phyloP scores from a whole-genome alignment of 1,140 invertebrate species.

The Heliconius hermathena region DNA sequence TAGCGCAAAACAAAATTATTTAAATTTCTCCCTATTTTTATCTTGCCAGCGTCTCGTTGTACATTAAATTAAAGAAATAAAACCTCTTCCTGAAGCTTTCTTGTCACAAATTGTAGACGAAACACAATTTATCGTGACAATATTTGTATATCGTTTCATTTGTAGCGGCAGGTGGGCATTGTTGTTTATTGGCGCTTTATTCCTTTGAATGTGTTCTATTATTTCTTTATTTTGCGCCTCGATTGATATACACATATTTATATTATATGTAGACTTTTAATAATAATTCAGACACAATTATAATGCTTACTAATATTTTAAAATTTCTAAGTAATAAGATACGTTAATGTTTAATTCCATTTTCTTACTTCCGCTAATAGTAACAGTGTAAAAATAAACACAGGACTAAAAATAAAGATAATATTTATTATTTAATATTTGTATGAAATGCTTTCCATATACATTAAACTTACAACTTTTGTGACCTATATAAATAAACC shows the following conservation, averaged over 20 bases:
- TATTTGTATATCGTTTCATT: conserved; percentile 17
- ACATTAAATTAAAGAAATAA: conserved; percentile 9
- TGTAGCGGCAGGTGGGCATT: conserved; percentile 11
- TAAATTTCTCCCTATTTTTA: conserved; percentile 1
- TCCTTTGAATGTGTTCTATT: neutral
- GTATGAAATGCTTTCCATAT: neutral
- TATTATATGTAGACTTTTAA: neutral
- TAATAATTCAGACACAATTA: too few relatives aligned
- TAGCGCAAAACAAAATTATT: conserved; percentile 5
- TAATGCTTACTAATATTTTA: too few relatives aligned
- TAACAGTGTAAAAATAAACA: too few relatives aligned
- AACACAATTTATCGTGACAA: conserved; percentile 12
- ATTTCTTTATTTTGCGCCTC: neutral
- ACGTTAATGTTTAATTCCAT: too few relatives aligned
- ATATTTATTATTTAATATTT: neutral
- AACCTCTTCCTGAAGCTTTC: neutral
- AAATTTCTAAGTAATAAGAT: too few relatives aligned
- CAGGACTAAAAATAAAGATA: neutral
- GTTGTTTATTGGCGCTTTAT: neutral
- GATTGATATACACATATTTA: neutral
- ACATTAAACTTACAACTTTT: neutral
- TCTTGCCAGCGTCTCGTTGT: neutral
- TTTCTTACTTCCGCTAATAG: too few relatives aligned
- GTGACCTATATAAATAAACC: too few relatives aligned
- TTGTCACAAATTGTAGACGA: conserved; percentile 4